Conservation (phyloP, 2,797 vertebrate genomes). For the Ctenosaura bakeri region DNA sequence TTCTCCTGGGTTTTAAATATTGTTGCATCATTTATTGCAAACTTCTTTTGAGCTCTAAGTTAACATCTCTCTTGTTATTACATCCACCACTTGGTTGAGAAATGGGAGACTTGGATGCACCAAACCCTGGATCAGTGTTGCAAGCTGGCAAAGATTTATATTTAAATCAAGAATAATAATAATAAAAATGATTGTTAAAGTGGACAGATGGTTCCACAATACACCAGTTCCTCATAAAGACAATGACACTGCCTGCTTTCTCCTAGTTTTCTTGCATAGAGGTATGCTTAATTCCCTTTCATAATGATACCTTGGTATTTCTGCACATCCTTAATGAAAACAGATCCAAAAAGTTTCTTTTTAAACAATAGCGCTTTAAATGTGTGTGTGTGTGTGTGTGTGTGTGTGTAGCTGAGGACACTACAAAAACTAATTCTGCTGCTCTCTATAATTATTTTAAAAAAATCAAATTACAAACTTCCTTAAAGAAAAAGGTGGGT, state of each 20-base stretch:
- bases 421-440: not conserved
- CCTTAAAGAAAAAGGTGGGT: constrained; percentile 12
- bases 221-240: constrained; percentile 16
- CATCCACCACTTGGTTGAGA: not conserved
- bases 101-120: constrained; percentile 2
- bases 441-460: not conserved
- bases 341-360: constrained; percentile 19
- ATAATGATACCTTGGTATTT: not conserved
- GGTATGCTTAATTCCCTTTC: constrained; percentile 37
- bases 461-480: constrained; percentile 37
- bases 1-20: constrained; percentile 6
- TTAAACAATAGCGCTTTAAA: not conserved
- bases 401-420: not conserved
- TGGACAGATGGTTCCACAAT: constrained; percentile 6
- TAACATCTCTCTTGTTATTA: not conserved
- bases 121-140: not conserved
- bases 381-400: too few relatives aligned
- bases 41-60: not conserved
- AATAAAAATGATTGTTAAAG: constrained; percentile 36
- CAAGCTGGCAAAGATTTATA: constrained; percentile 19
- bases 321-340: constrained; percentile 9
- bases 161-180: constrained; percentile 28
- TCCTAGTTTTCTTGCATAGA: constrained; percentile 1
- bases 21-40: not conserved
- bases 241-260: constrained; percentile 8